phyloP scores from a whole-genome alignment of 2,797 vertebrate genomes.

The Cossypha dichroa region DNA sequence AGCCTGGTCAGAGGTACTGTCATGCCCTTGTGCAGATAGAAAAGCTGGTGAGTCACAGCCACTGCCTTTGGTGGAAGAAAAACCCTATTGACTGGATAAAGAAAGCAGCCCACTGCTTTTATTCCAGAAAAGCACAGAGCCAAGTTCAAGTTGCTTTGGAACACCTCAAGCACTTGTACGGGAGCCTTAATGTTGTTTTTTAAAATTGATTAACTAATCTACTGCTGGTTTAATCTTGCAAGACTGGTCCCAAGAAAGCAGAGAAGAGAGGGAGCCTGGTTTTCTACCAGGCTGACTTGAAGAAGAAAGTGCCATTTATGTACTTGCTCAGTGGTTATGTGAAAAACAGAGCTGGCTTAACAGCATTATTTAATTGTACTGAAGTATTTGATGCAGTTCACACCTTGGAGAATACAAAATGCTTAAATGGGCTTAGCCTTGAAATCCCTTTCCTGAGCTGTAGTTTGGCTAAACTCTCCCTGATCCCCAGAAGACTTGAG shows the following conservation, averaged over 20 bases:
- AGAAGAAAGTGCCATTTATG: not conserved
- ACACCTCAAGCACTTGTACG: not conserved
- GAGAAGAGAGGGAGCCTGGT: not conserved
- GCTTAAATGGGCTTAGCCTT: not conserved
- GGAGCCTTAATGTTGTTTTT: not conserved
- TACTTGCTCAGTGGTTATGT: not conserved
- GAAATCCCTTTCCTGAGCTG: not conserved
- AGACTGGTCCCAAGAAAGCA: not conserved
- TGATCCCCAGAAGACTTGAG: not conserved
- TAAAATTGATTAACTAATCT: not conserved
- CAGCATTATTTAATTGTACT: not conserved
- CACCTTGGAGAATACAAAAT: not conserved
- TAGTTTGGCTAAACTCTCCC: not conserved
- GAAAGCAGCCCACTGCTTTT: not conserved
- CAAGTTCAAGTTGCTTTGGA: not conserved
- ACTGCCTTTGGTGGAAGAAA: not conserved
- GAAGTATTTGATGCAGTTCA: not conserved
- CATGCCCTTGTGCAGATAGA: not conserved
- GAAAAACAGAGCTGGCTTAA: not conserved
- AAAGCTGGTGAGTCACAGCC: not conserved
- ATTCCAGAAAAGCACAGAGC: not conserved
- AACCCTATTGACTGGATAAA: not conserved
- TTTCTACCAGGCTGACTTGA: not conserved
- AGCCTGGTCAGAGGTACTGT: not conserved
- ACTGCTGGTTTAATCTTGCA: not conserved